A percentile compares a stretch with the other conserved stretches of the same genome.
Evolutionary conservation across 2,113 vertebrate genomes (phyloP).

Genomic region (Acrocephalus kingi): DNA sequence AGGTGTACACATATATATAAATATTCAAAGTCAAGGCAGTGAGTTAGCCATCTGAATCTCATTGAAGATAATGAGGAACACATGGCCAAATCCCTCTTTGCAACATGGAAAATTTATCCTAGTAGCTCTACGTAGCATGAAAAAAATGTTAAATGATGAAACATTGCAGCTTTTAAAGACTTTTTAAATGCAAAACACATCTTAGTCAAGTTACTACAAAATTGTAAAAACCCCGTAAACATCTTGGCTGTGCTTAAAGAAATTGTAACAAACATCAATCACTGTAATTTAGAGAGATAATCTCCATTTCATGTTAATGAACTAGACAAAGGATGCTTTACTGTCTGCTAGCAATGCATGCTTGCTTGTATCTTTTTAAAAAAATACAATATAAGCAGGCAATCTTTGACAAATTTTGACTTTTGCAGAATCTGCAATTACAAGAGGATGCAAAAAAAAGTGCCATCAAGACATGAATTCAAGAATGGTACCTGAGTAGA

Average conservation of each 20-base stretch:
- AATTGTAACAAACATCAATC: neutral
- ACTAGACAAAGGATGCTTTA: neutral
- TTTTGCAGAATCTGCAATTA: neutral
- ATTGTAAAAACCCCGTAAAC: neutral
- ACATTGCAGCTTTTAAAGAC: neutral
- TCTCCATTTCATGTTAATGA: neutral
- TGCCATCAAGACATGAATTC: neutral
- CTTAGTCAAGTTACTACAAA: neutral
- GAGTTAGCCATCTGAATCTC: neutral
- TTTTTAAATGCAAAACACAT: neutral
- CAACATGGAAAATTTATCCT: neutral
- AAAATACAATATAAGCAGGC: neutral
- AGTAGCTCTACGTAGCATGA: neutral
- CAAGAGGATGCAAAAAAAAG: neutral
- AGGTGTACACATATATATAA: neutral
- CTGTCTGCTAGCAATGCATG: neutral
- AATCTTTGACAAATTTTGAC: neutral
- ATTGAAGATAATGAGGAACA: conserved; percentile 23
- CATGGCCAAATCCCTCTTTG: neutral
- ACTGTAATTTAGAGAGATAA: neutral
- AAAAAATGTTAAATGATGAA: conserved; percentile 40
- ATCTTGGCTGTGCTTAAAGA: neutral
- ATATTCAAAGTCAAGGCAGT: neutral
- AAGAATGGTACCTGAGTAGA: neutral
- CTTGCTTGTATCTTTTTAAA: neutral